Base-by-base conservation (phyloP, 35 echinoderm and acorn worm species). In the Strongylocentrotus purpuratus region DNA sequence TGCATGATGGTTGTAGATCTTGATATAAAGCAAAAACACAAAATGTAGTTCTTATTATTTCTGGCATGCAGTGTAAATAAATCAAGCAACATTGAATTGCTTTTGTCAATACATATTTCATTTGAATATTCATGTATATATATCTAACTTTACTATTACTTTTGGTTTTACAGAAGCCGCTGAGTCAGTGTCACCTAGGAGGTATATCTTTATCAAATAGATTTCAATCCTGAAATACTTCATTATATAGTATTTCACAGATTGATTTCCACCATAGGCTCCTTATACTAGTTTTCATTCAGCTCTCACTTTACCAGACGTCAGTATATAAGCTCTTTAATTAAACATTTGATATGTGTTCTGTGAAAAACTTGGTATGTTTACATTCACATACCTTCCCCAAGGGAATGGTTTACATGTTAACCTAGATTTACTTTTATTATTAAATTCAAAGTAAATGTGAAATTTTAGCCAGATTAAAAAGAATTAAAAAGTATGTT, bases 151-250 rank as follows among this genome's bases (percentile, higher is more conserved):
- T 33, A 20, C 31, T 88, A 46, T 47, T n/a, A 46, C 46, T 95
- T 18, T 95, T 96, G 33, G 45, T 96, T 46, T 93, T 92, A 59
- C 61, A 96, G 95, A 96, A 50, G 52, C 88, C 31, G 90, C 55
- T n/a, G 47, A 71, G 65, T 47, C 90, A 48, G 28, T 96, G 31
- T 96, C 95, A 92, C 95, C 95, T 33, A 92, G 95, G 70, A 96
- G 95, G 95, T 96, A 96, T 32, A 95, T 89, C 33, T 18, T 86
- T 2, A 33, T 71, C 17, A 18, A n/a, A 78, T 78, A 78, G 65
- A n/a, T 78, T 78, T 78, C 65, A 78, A 78, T 78, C 65, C 20
- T 78, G 65, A 78, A 78, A 78, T 78, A 78, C 65, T 25, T 25
- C 5, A 70, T 70, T 20, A 25, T 25, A 70, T 2, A 25, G 61